These are phyloP conservation scores for Centropyge bicolor DNA, from an alignment of 2,797 vertebrate genomes.

Conservation along the genomic window DNA sequence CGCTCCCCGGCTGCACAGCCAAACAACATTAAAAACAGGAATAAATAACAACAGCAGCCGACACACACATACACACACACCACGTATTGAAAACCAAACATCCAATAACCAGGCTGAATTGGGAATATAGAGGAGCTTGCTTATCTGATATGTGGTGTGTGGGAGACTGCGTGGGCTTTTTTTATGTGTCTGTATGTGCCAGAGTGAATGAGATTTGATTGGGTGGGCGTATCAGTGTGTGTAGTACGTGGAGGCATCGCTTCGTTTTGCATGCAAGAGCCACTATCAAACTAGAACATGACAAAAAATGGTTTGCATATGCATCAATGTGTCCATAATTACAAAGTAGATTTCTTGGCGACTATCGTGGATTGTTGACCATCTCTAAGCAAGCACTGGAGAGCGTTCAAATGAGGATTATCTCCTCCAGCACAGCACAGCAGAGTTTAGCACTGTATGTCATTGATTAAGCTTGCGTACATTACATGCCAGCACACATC, in stretches of 20 bases:
- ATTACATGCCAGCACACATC: conserved; percentile 71
- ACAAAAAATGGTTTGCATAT: conserved; percentile 73
- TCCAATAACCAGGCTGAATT: conserved; percentile 80
- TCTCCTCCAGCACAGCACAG: conserved; percentile 78
- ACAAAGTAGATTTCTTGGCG: conserved; percentile 79
- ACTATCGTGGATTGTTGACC: conserved; percentile 76
- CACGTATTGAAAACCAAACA: conserved; percentile 76
- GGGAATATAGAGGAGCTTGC: conserved; percentile 61
- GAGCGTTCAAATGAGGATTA: conserved; percentile 79
- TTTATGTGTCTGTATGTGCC: conserved; percentile 57
- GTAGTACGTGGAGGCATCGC: conserved; percentile 66
- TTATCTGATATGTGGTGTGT: conserved; percentile 80
- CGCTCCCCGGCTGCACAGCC: conserved; percentile 73
- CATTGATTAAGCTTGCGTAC: conserved; percentile 77
- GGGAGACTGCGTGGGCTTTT: conserved; percentile 59
- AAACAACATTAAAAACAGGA: conserved; percentile 83
- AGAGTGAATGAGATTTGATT: conserved; percentile 80
- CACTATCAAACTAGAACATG: conserved; percentile 76
- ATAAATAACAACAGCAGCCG: conserved; percentile 82
- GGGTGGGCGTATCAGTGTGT: conserved; percentile 76
- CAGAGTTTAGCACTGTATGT: conserved; percentile 76
- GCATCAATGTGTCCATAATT: conserved; percentile 79
- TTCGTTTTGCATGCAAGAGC: conserved; percentile 70
- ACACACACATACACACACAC: conserved; percentile 61
- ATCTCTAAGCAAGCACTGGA: conserved; percentile 73